phyloP scores from a whole-genome alignment of 2,888 invertebrate genomes.

The Pachliopta kotzebuea region DNA sequence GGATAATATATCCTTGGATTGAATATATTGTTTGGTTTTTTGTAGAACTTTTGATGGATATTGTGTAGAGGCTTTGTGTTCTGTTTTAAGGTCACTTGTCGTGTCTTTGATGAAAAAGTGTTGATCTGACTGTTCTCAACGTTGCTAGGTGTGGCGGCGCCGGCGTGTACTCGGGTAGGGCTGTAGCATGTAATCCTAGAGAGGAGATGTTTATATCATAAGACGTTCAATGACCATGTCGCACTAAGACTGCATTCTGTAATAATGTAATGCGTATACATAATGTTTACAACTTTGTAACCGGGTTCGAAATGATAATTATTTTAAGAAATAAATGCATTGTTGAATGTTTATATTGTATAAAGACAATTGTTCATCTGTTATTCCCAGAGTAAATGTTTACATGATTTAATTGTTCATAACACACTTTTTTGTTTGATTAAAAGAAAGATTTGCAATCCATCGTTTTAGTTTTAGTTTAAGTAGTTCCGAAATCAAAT shows the following conservation, averaged over 20 bases:
- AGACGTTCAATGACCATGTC: slow-evolving; percentile 58
- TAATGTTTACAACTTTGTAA: slow-evolving; percentile 57
- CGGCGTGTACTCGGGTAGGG: slow-evolving; percentile 53
- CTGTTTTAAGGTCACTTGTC: background rate
- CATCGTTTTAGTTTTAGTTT: too few relatives aligned
- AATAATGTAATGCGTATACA: slow-evolving; percentile 48
- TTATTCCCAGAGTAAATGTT: too few relatives aligned
- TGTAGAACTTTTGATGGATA: background rate
- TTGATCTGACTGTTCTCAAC: background rate
- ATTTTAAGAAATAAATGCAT: slow-evolving; percentile 15
- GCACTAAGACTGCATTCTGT: slow-evolving; percentile 72
- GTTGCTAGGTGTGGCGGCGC: slow-evolving; percentile 30
- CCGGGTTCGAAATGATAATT: slow-evolving; percentile 24
- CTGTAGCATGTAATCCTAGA: slow-evolving; percentile 49
- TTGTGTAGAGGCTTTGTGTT: background rate
- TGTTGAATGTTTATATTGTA: background rate
- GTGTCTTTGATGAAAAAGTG: background rate
- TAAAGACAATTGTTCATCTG: background rate
- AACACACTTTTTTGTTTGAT: too few relatives aligned
- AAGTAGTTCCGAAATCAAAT: too few relatives aligned
- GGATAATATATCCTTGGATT: too few relatives aligned
- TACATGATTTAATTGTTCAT: too few relatives aligned
- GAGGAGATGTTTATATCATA: slow-evolving; percentile 51
- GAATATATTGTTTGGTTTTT: too few relatives aligned
- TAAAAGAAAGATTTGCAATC: too few relatives aligned